These are phyloP conservation scores for Myathropa florea DNA, from an alignment of 2,888 invertebrate genomes.

Conservation along the genomic window DNA sequence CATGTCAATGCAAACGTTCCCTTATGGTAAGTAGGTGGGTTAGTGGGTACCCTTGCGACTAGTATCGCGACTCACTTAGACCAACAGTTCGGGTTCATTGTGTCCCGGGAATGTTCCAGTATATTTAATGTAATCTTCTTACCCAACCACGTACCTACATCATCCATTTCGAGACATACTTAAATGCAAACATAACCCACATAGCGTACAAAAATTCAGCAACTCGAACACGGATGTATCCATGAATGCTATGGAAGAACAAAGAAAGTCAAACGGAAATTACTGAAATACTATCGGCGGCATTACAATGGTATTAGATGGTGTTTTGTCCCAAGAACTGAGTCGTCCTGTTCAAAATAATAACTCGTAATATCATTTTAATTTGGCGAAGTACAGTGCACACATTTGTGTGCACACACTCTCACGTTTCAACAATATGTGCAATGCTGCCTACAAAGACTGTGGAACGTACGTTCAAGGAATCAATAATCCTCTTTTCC, in stretches of 20 bases:
- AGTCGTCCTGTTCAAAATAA: conserved; percentile 6
- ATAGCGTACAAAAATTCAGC: neutral
- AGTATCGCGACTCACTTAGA: no score
- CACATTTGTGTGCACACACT: neutral
- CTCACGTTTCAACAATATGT: neutral
- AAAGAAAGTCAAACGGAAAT: conserved; percentile 9
- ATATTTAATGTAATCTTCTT: no score
- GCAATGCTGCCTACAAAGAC: neutral
- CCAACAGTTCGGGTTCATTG: no score
- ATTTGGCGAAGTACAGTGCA: neutral
- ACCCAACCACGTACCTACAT: no score
- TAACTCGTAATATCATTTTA: conserved; percentile 39
- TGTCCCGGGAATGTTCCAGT: no score
- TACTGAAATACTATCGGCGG: conserved; percentile 45
- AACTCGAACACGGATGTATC: neutral
- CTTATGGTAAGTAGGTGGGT: no score
- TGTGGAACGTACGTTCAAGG: conserved; percentile 37
- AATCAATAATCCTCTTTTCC: conserved; percentile 71
- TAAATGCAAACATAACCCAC: neutral
- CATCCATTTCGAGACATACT: no score
- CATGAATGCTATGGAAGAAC: neutral
- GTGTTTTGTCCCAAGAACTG: neutral
- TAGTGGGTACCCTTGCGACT: no score
- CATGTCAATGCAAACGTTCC: no score
- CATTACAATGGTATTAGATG: conserved; percentile 41